Evolutionary conservation across 2,797 vertebrate genomes (phyloP).

Genomic region (Mormyrops boulengeri): DNA sequence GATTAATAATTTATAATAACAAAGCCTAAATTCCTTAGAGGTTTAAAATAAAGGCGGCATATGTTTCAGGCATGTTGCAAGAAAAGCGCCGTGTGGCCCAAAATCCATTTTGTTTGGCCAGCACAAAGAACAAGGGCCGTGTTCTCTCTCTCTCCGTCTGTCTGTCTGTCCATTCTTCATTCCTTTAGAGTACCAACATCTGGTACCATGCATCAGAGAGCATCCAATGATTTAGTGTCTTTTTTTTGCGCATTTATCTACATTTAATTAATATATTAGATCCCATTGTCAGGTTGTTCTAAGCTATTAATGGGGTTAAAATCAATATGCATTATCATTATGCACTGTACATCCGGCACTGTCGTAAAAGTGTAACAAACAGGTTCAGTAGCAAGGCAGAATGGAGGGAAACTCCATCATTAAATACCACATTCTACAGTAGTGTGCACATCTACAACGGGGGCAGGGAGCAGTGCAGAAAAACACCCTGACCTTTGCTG

Average conservation of each 20-base stretch:
- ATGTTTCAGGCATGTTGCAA: neutral
- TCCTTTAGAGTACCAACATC: neutral
- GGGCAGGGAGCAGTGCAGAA: neutral
- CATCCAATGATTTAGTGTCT: slow-evolving; percentile 1
- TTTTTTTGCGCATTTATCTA: neutral
- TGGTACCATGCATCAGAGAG: slow-evolving; percentile 5
- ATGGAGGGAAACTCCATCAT: slow-evolving; percentile 8
- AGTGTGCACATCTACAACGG: slow-evolving; percentile 18
- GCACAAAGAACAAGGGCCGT: neutral
- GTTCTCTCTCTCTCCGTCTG: slow-evolving; percentile 21
- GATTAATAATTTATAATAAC: neutral
- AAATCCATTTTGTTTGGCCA: neutral
- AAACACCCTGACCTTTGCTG: neutral
- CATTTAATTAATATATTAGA: neutral
- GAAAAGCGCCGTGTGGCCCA: neutral
- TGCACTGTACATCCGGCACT: neutral
- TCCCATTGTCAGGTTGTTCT: slow-evolving; percentile 5
- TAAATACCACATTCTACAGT: slow-evolving; percentile 24
- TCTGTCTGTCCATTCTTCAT: slow-evolving; percentile 43
- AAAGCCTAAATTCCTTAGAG: neutral
- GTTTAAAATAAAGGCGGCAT: neutral
- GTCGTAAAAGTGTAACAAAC: slow-evolving; percentile 24
- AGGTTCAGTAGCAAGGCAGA: slow-evolving; percentile 21
- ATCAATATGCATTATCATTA: slow-evolving; percentile 9
- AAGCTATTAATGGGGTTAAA: neutral